These are phyloP conservation scores for Coracias cyanogaster DNA, from an alignment of 2,797 vertebrate species.

Conservation along the genomic window DNA sequence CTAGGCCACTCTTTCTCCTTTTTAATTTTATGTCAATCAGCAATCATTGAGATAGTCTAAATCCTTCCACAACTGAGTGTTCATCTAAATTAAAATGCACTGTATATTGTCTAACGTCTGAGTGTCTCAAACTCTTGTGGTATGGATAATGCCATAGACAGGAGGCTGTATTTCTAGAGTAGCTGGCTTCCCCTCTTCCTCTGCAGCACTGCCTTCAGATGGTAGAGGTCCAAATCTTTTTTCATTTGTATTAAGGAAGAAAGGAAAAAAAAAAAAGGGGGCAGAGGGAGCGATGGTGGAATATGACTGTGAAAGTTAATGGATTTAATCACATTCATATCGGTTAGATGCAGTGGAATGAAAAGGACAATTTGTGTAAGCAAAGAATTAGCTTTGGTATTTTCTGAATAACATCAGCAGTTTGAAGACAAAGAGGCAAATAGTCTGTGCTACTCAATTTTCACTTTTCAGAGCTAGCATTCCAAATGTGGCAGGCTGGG, in stretches of 20 bases:
- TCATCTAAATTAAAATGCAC: slow-evolving; percentile 12
- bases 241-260: neutral
- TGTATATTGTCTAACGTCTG: neutral
- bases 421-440: neutral
- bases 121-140: neutral
- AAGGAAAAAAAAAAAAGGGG: neutral
- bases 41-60: neutral
- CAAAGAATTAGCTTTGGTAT: slow-evolving; percentile 1
- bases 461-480: neutral
- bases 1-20: neutral
- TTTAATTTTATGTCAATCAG: slow-evolving; percentile 54
- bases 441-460: neutral
- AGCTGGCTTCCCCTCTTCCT: neutral
- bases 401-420: neutral
- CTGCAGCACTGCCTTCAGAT: neutral
- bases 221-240: neutral
- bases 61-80: neutral
- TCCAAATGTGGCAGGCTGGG: neutral
- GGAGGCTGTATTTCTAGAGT: neutral
- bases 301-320: neutral
- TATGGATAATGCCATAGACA: neutral
- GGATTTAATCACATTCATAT: slow-evolving; percentile 5
- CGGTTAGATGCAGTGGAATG: neutral
- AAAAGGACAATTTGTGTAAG: neutral
- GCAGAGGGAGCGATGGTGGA: neutral